Conservation (phyloP, 2,888 invertebrate genomes). For the Drosophila nigricruria region DNA sequence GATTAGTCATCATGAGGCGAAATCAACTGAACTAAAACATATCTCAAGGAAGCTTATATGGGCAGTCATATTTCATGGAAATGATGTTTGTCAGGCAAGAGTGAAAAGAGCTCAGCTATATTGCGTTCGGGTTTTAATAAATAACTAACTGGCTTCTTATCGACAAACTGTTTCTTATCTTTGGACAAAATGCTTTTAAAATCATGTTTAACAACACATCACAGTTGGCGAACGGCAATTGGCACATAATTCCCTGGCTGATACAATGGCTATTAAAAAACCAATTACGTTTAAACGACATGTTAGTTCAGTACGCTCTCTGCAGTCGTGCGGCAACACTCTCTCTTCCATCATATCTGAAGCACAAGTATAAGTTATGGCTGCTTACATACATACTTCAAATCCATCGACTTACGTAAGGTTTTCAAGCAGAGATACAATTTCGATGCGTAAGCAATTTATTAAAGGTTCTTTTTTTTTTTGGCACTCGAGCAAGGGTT, state of each 20-base stretch:
- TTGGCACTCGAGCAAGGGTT: conserved; percentile 55
- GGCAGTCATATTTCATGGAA: background rate
- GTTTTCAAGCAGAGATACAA: conserved; percentile 27
- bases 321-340: background rate
- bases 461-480: conserved; percentile 40
- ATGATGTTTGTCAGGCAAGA: background rate
- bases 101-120: background rate
- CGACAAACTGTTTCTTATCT: conserved; percentile 35
- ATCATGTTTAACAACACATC: conserved; percentile 75
- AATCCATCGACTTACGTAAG: conserved; percentile 23
- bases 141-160: conserved; percentile 35
- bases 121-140: background rate
- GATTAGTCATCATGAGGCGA: conserved; percentile 4
- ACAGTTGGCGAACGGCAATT: conserved; percentile 57
- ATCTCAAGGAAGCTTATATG: background rate
- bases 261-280: conserved; percentile 78
- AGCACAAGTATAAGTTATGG: background rate
- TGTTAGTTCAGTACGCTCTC: conserved; percentile 40
- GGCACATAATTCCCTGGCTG: conserved; percentile 71
- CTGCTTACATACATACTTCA: conserved; percentile 6
- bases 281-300: conserved; percentile 75
- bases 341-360: conserved; percentile 3
- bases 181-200: conserved; percentile 37
- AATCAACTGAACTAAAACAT: background rate
- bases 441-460: conserved; percentile 64